These are phyloP conservation scores for Chloroceryle inda DNA, from an alignment of 2,797 vertebrate species.

Conservation along the genomic window DNA sequence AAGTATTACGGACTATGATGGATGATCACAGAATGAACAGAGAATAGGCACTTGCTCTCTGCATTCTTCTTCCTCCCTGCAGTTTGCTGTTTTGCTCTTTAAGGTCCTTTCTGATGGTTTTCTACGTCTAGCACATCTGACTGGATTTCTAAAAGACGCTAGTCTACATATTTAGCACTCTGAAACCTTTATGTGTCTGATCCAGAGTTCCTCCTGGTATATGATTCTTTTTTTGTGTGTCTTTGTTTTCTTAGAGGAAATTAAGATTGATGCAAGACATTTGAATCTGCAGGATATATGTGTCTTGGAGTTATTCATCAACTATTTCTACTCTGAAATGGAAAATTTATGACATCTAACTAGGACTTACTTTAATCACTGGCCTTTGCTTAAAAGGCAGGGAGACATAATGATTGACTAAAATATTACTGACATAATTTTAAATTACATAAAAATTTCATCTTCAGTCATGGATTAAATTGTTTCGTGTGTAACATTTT, in stretches of 20 bases:
- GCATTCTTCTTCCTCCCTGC: background rate
- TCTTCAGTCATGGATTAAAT: conserved; percentile 22
- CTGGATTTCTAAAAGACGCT: background rate
- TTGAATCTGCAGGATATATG: background rate
- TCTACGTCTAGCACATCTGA: background rate
- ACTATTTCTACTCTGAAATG: background rate
- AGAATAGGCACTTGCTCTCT: background rate
- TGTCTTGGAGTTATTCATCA: background rate
- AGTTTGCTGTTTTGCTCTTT: background rate
- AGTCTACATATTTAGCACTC: background rate
- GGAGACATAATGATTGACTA: background rate
- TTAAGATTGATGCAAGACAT: background rate
- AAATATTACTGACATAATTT: background rate
- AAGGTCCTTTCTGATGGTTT: background rate
- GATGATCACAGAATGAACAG: background rate
- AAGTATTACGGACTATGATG: background rate
- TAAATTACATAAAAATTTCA: background rate
- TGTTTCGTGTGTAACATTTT: background rate
- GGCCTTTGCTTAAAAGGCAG: background rate
- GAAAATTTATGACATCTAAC: background rate
- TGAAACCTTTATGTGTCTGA: background rate
- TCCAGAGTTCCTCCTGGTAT: background rate
- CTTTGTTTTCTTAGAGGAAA: conserved; percentile 12
- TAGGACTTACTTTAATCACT: background rate
- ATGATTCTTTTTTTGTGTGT: background rate